Evolutionary conservation across 1,140 invertebrate genomes (phyloP), one percentile per base, ranked within the genome.

Genomic region (Samia ricini): DNA sequence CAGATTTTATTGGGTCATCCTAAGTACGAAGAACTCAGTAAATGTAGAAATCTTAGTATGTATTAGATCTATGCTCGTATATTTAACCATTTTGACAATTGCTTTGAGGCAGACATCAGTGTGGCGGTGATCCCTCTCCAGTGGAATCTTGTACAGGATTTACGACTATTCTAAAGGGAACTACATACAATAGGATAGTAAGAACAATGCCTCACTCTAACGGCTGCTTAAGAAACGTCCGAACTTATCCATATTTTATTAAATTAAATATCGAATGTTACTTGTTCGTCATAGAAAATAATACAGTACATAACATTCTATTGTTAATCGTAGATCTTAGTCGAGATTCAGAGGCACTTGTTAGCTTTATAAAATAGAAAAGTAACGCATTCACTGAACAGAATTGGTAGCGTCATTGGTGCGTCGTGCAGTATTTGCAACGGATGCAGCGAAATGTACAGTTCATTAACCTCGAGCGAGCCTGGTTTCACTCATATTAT

Each of bases 391-490:
- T 74, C 71, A 78, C 68, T 80, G 73, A 66, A 76, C 74, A 78
- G 81, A 84, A 85, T 83, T 85, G 81, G 84, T 82, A 79, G 81
- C 78, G 79, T 81, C 72, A 79, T 70, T 81, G 80, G 85, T 86
- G 85, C 83, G 77, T 81, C 72, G 71, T 80, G 75, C 74, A 83
- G 73, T 89, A 88, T 88, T 89, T 87, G 87, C 87, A 89, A 87
- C 83, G 85, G 85, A 89, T 89, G 87, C 87, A 89, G 87, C 81
- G 77, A 89, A 89, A 88, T 88, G 85, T 83, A 81, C 75, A 87
- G 87, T 86, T 88, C 87, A 73, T 80, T 80, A 84, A 88, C 83
- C 85, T 82, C 81, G 69, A 81, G 68, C 75, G 66, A 71, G 77
- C 82, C 78, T 74, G 83, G 85, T 89, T 89, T 89, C 85, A 88